phyloP scores from a whole-genome alignment of 2,797 vertebrate species.

The Sebastes nivosus region DNA sequence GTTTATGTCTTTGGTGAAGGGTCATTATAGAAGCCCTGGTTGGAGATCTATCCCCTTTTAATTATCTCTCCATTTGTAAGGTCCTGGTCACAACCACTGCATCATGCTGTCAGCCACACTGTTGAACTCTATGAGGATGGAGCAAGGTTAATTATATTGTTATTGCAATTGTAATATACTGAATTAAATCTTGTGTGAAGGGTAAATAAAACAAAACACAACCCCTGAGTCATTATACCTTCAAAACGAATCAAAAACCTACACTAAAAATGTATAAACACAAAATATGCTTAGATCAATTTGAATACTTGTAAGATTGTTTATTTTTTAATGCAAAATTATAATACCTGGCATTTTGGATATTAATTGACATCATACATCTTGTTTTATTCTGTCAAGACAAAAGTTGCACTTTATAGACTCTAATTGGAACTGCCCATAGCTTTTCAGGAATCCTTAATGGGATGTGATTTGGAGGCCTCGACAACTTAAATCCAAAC shows the following conservation, averaged over 20 bases:
- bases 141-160: slow-evolving; percentile 51
- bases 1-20: slow-evolving; percentile 60
- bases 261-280: neutral
- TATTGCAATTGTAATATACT: slow-evolving; percentile 31
- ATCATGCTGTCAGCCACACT: slow-evolving; percentile 41
- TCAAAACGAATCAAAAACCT: neutral
- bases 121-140: slow-evolving; percentile 48
- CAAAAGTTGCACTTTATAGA: neutral
- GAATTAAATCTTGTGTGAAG: slow-evolving; percentile 14
- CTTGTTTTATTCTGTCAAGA: neutral
- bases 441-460: slow-evolving; percentile 14
- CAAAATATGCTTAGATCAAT: neutral
- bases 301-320: neutral
- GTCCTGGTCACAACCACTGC: slow-evolving; percentile 42
- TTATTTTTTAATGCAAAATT: neutral
- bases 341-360: neutral
- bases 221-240: neutral
- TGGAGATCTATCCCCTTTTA: slow-evolving; percentile 59
- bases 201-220: slow-evolving; percentile 17
- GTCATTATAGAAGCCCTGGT: slow-evolving; percentile 46
- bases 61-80: slow-evolving; percentile 60
- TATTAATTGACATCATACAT: neutral
- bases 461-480: slow-evolving; percentile 23
- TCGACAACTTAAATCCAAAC: neutral
- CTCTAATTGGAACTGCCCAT: slow-evolving; percentile 3